Evolutionary conservation across 2,888 invertebrate genomes (phyloP), one percentile per base, ranked within the genome.

Genomic region (Oconnorella tubifera): DNA sequence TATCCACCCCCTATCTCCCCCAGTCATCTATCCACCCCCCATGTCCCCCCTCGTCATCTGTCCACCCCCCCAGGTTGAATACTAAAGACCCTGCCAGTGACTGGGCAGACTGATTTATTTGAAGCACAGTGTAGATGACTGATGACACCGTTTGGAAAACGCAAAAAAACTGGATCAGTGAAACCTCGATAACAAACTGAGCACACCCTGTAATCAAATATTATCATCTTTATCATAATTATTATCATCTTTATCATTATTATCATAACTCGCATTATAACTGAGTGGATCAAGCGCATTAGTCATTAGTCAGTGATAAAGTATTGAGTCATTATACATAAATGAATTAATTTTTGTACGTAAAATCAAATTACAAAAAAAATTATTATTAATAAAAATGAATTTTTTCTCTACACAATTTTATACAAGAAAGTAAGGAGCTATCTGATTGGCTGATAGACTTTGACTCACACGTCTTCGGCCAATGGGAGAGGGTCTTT

Each of bases 111-210:
- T 67, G 77, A 74, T 74, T 75, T 77, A 73, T 78, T 80, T 72
- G 76, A 78, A 69, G 78, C 77, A 75, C 83, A 83, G 64, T 79
- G 76, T 19, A 78, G 73, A 68, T 83, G 83, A 19, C 81, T 80
- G 40, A 83, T 71, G 28, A 82, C 76, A 25, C 83, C 81, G 66
- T 83, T 83, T 3, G 83, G 83, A 73, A 82, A 83, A 50, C 83
- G 77, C 25, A 80, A 80, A 73, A 83, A 83, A 40, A 77, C 75
- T 29, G 82, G 76, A 56, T 82, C 82, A 56, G 73, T 72, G 72
- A 83, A 83, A 3, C 78, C 75, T 64, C 79, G 73, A 65, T 77
- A 79, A 73, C 83, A 83, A 56, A 82, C 82, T 23, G 78, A 79
- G 75, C 83, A 83, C 63, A 77, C 68, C 67, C 83, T 83, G 77